These are phyloP conservation scores for Nerophis lumbriciformis DNA, from an alignment of 2,113 vertebrate species.

Conservation along the genomic window DNA sequence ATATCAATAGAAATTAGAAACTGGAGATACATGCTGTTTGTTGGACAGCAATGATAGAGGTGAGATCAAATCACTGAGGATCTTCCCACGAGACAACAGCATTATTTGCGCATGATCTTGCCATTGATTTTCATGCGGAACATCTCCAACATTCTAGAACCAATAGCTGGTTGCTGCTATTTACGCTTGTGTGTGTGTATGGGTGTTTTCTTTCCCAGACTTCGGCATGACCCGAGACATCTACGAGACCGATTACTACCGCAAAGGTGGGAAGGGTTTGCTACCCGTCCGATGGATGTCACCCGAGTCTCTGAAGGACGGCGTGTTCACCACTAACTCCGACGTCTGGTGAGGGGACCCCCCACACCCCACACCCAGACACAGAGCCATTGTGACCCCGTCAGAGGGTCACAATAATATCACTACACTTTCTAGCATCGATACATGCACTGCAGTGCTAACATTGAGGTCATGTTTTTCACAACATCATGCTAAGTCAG, in stretches of 20 bases:
- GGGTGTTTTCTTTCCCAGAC: constrained; percentile 66
- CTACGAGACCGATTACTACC: constrained; percentile 98
- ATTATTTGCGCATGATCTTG: not conserved
- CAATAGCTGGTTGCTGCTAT: not conserved
- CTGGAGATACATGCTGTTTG: no score
- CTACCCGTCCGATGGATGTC: constrained; percentile 99
- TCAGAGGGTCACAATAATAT: no score
- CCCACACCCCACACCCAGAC: not conserved
- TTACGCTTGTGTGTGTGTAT: constrained; percentile 12
- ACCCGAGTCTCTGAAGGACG: constrained; percentile 94
- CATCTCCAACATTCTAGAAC: not conserved
- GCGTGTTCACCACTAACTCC: constrained; percentile 95
- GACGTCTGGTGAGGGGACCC: constrained; percentile 85
- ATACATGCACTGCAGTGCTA: no score
- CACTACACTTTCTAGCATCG: no score
- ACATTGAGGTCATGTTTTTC: no score
- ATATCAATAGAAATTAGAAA: no score
- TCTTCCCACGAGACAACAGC: no score
- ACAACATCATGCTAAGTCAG: no score
- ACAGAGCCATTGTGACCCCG: not conserved
- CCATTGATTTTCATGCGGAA: not conserved
- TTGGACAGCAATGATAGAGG: no score
- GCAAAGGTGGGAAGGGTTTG: constrained; percentile 94
- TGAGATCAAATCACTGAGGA: no score
- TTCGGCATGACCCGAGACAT: constrained; percentile 98